These are phyloP conservation scores for Erythrocebus patas DNA, from an alignment of 2,113 vertebrate genomes.

Conservation along the genomic window DNA sequence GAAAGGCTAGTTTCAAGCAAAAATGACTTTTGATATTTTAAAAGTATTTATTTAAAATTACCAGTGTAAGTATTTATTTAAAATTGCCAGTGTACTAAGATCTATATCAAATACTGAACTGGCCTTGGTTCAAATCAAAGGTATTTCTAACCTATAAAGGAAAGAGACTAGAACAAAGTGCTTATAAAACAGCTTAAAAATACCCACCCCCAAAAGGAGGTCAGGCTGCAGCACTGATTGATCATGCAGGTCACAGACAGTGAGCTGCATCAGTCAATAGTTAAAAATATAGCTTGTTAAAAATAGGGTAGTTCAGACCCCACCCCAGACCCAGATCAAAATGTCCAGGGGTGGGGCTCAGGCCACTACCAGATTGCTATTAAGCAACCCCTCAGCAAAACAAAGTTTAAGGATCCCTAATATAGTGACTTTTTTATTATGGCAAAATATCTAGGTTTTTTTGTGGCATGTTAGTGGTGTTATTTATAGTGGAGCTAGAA, in stretches of 20 bases:
- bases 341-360: neutral
- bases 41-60: neutral
- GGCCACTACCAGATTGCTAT: neutral
- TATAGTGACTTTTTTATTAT: neutral
- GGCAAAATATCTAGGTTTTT: neutral
- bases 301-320: neutral
- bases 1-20: slow-evolving; percentile 5
- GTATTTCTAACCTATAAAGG: neutral
- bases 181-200: neutral
- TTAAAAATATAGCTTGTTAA: neutral
- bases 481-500: neutral
- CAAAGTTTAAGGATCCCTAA: neutral
- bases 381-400: neutral
- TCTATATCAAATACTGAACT: neutral
- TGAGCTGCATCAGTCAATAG: neutral
- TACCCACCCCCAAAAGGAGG: neutral
- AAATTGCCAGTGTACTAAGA: neutral
- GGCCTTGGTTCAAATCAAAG: neutral
- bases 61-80: neutral
- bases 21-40: neutral
- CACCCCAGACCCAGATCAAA: neutral
- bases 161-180: neutral
- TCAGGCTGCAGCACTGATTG: neutral
- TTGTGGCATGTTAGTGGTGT: neutral
- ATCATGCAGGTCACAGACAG: neutral